Evolutionary conservation across 2,113 vertebrate genomes (phyloP), one percentile per base, ranked within the genome.

Genomic region (Pluvialis apricaria): DNA sequence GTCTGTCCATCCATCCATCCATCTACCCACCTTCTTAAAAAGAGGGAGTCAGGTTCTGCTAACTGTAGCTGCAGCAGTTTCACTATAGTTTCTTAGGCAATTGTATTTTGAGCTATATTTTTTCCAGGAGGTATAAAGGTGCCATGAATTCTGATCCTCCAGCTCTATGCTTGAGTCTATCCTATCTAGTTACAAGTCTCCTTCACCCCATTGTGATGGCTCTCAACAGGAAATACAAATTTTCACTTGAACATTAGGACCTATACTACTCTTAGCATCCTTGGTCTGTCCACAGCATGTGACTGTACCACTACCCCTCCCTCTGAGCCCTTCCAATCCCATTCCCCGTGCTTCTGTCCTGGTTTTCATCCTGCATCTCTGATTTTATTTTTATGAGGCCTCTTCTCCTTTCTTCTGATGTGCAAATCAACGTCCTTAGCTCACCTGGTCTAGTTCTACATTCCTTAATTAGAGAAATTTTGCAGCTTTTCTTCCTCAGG

Each of bases 21-120:
- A 69, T 13, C 42, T 77, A 88, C 64, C 85, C 91, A 87, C 90
- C 90, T 94, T 94, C 80, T 87, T 24, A 45, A 85, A 83, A 78
- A 93, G 65, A 92, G 70, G 82, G 77, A 92, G 64, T 45, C 83
- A 34, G 77, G 76, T 94, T 95, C 97, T 97, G 95, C 96, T 97
- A 96, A 97, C 97, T 95, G 96, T 96, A 97, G 95, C 95, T 97
- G 97, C 94, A 95, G 96, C 96, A 95, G 86, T 94, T 97, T 96
- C 78, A 77, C 83, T 77, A 32, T 40, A 60, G 61, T 87, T 97
- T 82, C 89, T 87, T 84, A 76, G 47, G 71, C 49, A 88, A 71
- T 54, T 72, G 55, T 71, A 49, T 80, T 92, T 90, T 94, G 61
- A 82, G 51, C 25, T 73, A 3, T 69, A 18, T 40, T 66, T 95